Conservation (phyloP, 64 coral and sea anemone genomes). For the Porites lutea region DNA sequence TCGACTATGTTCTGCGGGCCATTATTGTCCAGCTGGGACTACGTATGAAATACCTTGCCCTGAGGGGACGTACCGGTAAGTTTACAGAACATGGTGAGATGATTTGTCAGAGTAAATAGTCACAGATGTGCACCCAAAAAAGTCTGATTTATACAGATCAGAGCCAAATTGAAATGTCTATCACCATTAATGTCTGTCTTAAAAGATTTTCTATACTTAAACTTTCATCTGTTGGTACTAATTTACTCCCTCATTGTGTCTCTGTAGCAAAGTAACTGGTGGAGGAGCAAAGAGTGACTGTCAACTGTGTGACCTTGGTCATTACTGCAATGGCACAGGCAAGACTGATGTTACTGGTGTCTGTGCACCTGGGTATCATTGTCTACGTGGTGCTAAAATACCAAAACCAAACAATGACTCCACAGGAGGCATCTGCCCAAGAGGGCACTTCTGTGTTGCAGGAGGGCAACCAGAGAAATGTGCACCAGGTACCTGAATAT, state of each 20-base stretch:
- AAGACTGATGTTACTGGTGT: slow-evolving; percentile 30
- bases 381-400: slow-evolving; percentile 65
- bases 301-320: slow-evolving; percentile 64
- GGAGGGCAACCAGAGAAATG: slow-evolving; percentile 73
- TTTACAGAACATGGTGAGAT: not conserved
- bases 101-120: too few species aligned
- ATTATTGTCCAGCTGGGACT: slow-evolving; percentile 91
- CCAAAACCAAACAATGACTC: slow-evolving; percentile 94
- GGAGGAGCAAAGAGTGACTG: slow-evolving; percentile 42
- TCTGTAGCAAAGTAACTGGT: slow-evolving; percentile 32
- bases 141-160: too few species aligned
- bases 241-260: not conserved
- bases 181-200: too few species aligned
- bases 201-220: too few species aligned
- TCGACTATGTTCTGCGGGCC: slow-evolving; percentile 63
- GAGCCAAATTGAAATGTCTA: too few species aligned
- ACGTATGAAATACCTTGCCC: slow-evolving; percentile 78
- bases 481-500: slow-evolving; percentile 49
- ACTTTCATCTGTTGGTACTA: too few species aligned
- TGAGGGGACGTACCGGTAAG: slow-evolving; percentile 87
- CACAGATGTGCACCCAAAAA: too few species aligned
- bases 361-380: slow-evolving; percentile 87
- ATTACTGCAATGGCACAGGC: slow-evolving; percentile 87
- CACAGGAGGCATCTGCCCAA: slow-evolving; percentile 88
- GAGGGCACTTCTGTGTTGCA: slow-evolving; percentile 75